phyloP scores from a whole-genome alignment of 1,140 invertebrate genomes.

The Pseudomyrmex dendroicus region DNA sequence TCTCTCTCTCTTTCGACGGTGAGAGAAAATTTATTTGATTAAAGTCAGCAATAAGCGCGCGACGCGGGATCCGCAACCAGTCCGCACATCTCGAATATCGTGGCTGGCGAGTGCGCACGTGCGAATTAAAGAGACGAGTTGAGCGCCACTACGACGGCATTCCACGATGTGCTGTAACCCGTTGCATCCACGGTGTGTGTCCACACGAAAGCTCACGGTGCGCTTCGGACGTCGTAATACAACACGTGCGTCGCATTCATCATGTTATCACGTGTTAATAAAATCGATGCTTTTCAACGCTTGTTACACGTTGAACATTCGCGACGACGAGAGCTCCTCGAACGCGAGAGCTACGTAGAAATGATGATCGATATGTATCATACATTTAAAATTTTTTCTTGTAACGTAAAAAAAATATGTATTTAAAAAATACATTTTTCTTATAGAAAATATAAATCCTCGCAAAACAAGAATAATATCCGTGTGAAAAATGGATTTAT shows the following conservation, averaged over 20 bases:
- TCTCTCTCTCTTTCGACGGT: neutral
- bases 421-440: too few species aligned
- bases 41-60: constrained; percentile 1
- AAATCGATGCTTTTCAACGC: constrained; percentile 50
- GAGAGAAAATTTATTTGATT: constrained; percentile 38
- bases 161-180: constrained; percentile 81
- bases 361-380: neutral
- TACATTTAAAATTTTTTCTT: too few species aligned
- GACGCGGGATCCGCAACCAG: constrained; percentile 26
- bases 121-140: constrained; percentile 84
- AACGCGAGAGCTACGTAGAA: constrained; percentile 1
- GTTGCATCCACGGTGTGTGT: constrained; percentile 78
- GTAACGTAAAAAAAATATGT: too few species aligned
- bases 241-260: constrained; percentile 49
- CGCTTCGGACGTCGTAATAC: constrained; percentile 11
- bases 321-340: neutral
- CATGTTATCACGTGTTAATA: constrained; percentile 58
- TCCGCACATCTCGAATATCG: constrained; percentile 6
- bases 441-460: too few species aligned
- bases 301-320: neutral
- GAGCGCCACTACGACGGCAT: constrained; percentile 85
- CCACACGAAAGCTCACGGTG: constrained; percentile 43
- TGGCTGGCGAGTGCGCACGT: constrained; percentile 68
- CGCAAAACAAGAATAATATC: too few species aligned
- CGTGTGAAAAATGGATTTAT: too few species aligned